These are phyloP conservation scores for Micrasema minimum DNA, from an alignment of 1,140 invertebrate species.

Conservation along the genomic window DNA sequence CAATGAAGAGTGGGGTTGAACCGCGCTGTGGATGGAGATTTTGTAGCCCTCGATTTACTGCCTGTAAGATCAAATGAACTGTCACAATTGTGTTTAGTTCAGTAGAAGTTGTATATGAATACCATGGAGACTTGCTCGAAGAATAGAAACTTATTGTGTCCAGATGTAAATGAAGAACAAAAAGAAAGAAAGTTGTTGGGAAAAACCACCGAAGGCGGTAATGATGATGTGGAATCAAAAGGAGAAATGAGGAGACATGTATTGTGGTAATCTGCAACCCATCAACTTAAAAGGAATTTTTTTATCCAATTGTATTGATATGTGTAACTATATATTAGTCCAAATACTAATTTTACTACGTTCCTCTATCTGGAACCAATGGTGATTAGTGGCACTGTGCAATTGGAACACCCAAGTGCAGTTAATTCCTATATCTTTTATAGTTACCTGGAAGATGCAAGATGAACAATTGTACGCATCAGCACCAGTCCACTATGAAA, in stretches of 20 bases:
- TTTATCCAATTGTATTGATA: too few relatives aligned
- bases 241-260: slow-evolving; percentile 96
- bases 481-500: too few relatives aligned
- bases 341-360: too few relatives aligned
- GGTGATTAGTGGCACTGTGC: too few relatives aligned
- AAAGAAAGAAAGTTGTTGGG: slow-evolving; percentile 56
- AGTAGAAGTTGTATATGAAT: slow-evolving; percentile 84
- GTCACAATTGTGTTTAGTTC: slow-evolving; percentile 84
- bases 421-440: too few relatives aligned
- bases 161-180: slow-evolving; percentile 53
- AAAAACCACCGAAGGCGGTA: slow-evolving; percentile 80
- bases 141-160: slow-evolving; percentile 68
- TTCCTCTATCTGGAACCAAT: too few relatives aligned
- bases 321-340: too few relatives aligned
- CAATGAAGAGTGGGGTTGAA: slow-evolving; percentile 92
- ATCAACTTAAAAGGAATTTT: slow-evolving; percentile 77
- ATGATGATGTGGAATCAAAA: slow-evolving; percentile 92
- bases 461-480: too few relatives aligned
- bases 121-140: slow-evolving; percentile 73
- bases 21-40: slow-evolving; percentile 95
- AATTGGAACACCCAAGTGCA: too few relatives aligned
- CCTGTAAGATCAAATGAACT: slow-evolving; percentile 92
- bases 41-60: slow-evolving; percentile 92
- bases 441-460: too few relatives aligned
- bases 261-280: slow-evolving; percentile 93